phyloP scores from a whole-genome alignment of 2,888 invertebrate species.

The Lottia scabra region DNA sequence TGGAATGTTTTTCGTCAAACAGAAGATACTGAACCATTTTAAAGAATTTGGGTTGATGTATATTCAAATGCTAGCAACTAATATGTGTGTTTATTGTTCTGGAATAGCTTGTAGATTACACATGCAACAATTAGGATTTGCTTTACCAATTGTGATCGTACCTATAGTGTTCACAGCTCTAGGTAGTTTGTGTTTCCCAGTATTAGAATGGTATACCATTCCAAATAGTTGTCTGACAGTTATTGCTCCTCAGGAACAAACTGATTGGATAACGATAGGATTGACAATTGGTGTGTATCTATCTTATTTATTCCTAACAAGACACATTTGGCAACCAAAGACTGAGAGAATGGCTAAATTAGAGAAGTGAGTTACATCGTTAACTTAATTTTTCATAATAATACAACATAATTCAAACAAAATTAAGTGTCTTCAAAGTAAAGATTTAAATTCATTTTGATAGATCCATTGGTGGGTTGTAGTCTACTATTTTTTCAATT shows the following conservation, averaged over 20 bases:
- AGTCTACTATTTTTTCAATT: too few species aligned
- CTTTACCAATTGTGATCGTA: slow-evolving; percentile 66
- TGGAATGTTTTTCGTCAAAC: background rate
- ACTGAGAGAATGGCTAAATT: slow-evolving; percentile 95
- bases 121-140: slow-evolving; percentile 69
- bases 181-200: slow-evolving; percentile 13
- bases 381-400: too few species aligned
- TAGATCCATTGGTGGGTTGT: too few species aligned
- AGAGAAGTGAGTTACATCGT: slow-evolving; percentile 76
- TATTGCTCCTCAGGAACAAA: background rate
- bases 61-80: slow-evolving; percentile 24
- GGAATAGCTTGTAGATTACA: slow-evolving; percentile 71
- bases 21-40: slow-evolving; percentile 16
- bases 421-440: too few species aligned
- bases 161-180: slow-evolving; percentile 46
- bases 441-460: too few species aligned
- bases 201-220: slow-evolving; percentile 5
- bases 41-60: slow-evolving; percentile 29
- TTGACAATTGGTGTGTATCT: slow-evolving; percentile 77
- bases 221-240: background rate
- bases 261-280: slow-evolving; percentile 1
- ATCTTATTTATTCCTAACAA: slow-evolving; percentile 94
- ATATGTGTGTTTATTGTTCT: slow-evolving; percentile 60
- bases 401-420: too few species aligned
- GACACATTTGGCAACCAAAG: slow-evolving; percentile 97